A percentile compares a stretch with the other conserved stretches of the same genome.
phyloP scores from a whole-genome alignment of 2,797 vertebrate species.

The Craterocephalus amniculus region DNA sequence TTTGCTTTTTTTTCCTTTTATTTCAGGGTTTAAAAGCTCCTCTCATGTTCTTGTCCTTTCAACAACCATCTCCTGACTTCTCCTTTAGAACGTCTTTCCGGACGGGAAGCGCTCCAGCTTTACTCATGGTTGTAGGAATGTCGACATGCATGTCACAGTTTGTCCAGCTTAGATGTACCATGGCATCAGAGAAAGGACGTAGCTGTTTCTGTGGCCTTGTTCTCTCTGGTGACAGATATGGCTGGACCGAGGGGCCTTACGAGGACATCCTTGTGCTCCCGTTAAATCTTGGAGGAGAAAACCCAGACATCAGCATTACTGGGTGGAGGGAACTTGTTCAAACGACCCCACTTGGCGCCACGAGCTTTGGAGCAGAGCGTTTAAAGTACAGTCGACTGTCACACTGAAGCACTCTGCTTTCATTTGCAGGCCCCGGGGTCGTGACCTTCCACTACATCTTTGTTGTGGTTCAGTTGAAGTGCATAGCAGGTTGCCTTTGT shows the following conservation, averaged over 20 bases:
- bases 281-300: constrained; percentile 43
- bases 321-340: constrained; percentile 67
- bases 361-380: constrained; percentile 48
- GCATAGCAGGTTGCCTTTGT: constrained; percentile 82
- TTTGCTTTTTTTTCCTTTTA: constrained; percentile 4
- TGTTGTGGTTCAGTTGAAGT: constrained; percentile 84
- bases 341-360: constrained; percentile 60
- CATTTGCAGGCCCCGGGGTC: constrained; percentile 72
- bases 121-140: constrained; percentile 71
- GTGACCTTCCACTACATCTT: constrained; percentile 67
- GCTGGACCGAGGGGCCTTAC: neutral
- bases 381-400: constrained; percentile 78
- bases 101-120: constrained; percentile 49
- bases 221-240: constrained; percentile 24
- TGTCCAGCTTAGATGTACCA: constrained; percentile 49
- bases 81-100: constrained; percentile 44
- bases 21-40: constrained; percentile 38
- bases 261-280: constrained; percentile 19
- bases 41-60: constrained; percentile 20
- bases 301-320: constrained; percentile 51
- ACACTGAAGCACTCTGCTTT: constrained; percentile 70
- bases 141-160: constrained; percentile 71
- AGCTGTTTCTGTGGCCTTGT: constrained; percentile 40
- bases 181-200: constrained; percentile 48
- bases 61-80: constrained; percentile 30